Percentiles rank a stretch among this genome's conserved stretches.
Conservation (phyloP, 2,888 invertebrate species). For the Pyrrhia umbra region DNA sequence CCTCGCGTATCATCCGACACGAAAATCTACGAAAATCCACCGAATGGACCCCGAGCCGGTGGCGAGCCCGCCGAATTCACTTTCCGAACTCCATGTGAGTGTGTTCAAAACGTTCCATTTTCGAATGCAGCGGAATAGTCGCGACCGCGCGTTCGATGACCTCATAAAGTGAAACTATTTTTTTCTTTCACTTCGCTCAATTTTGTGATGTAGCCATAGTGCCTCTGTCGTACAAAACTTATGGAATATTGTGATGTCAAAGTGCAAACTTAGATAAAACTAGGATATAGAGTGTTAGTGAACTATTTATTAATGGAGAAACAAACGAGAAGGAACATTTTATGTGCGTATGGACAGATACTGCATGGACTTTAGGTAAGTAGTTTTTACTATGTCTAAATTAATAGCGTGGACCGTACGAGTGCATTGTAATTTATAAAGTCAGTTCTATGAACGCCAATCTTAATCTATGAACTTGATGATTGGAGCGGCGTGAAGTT, state of each 20-base stretch:
- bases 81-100: constrained; percentile 73
- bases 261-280: constrained; percentile 85
- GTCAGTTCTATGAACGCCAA: constrained; percentile 80
- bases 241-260: constrained; percentile 83
- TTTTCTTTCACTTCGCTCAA: constrained; percentile 85
- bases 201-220: constrained; percentile 87
- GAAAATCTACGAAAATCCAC: constrained; percentile 78
- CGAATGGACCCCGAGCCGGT: constrained; percentile 78
- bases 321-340: constrained; percentile 65
- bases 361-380: constrained; percentile 81
- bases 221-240: constrained; percentile 84
- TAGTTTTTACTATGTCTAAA: constrained; percentile 47
- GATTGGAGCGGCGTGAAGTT: constrained; percentile 83
- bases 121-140: constrained; percentile 75
- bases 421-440: constrained; percentile 62
- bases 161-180: constrained; percentile 81
- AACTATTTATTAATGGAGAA: constrained; percentile 69
- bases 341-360: constrained; percentile 80
- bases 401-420: constrained; percentile 42
- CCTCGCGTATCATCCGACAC: constrained; percentile 74
- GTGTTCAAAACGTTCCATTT: constrained; percentile 75
- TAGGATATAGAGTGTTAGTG: constrained; percentile 80
- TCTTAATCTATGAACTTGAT: constrained; percentile 90
- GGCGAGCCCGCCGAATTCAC: constrained; percentile 74
- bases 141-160: constrained; percentile 78